A percentile compares a stretch with the other conserved stretches of the same genome.
Conservation (phyloP, 2,797 vertebrate species). For the Acrocephalus scirpaceus region DNA sequence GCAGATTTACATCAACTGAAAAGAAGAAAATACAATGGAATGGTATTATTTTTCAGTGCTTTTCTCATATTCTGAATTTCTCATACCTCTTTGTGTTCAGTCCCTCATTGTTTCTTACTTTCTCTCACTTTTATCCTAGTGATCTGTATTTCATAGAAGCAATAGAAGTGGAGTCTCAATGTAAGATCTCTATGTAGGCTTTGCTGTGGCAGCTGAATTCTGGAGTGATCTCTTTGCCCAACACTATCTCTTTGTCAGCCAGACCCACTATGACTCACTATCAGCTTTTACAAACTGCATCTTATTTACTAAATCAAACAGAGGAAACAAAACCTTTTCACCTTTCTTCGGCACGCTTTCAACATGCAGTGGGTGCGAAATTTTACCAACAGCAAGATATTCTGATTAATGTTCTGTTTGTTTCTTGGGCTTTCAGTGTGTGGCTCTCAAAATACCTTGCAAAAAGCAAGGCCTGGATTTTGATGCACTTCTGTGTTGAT, state of each 20-base stretch:
- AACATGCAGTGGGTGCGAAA: not conserved
- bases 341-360: not conserved
- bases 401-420: not conserved
- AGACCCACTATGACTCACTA: not conserved
- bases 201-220: not conserved
- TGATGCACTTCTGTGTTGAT: accelerated
- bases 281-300: not conserved
- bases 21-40: slow-evolving; percentile 8
- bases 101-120: not conserved
- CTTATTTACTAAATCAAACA: not conserved
- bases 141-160: not conserved
- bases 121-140: not conserved
- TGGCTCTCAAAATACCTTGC: not conserved
- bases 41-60: not conserved
- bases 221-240: not conserved
- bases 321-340: not conserved
- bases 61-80: slow-evolving; percentile 8
- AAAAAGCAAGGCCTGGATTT: not conserved
- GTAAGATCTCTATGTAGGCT: not conserved
- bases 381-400: not conserved
- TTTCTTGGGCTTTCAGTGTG: not conserved
- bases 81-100: not conserved
- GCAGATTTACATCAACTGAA: not conserved
- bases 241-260: not conserved
- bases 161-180: not conserved